Conservation (phyloP, 2,113 vertebrate species). For the Phocoena phocoena region DNA sequence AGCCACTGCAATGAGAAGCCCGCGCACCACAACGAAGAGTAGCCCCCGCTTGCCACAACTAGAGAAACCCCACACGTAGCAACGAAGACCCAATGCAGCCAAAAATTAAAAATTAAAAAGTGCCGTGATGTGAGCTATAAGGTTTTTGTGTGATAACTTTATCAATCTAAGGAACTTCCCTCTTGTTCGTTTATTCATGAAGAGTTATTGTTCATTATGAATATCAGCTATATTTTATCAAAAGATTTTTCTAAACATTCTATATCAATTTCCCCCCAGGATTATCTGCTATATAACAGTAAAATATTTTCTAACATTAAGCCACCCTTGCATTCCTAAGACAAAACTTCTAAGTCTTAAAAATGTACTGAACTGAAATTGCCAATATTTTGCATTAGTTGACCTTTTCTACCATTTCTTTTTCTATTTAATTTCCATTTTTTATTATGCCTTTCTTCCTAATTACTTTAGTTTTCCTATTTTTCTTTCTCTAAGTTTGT, state of each 20-base stretch:
- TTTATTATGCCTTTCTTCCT: neutral
- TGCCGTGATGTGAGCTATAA: neutral
- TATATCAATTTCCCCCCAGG: neutral
- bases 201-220: neutral
- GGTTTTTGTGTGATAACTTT: neutral
- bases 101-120: neutral
- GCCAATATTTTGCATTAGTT: neutral
- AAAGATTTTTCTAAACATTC: neutral
- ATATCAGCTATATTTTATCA: neutral
- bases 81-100: no score
- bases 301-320: neutral
- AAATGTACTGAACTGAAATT: neutral
- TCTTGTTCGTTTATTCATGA: neutral
- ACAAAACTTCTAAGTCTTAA: neutral
- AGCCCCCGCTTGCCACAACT: no score
- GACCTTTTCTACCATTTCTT: neutral
- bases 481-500: neutral
- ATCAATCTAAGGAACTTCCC: neutral
- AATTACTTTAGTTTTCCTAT: neutral
- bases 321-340: neutral
- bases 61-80: no score
- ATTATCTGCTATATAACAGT: neutral
- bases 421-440: constrained; percentile 11
- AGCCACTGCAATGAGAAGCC: no score
- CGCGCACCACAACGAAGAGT: no score